phyloP scores from a whole-genome alignment of 2,888 invertebrate species.

The Eristalinus aeneus region DNA sequence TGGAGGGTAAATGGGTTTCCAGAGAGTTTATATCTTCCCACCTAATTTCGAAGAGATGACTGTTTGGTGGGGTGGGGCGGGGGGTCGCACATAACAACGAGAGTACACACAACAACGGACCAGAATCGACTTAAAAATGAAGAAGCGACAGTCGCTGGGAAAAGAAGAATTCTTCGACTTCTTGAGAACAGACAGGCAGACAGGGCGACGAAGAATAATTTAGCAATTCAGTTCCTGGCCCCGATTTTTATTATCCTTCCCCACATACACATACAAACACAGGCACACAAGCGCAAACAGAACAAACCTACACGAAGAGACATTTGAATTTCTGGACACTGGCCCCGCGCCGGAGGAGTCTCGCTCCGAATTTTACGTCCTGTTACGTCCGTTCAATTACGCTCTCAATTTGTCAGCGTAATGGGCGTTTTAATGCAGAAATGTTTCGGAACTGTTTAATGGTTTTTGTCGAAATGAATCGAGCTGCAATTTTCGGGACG shows the following conservation, averaged over 20 bases:
- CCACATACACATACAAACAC: conserved; percentile 23
- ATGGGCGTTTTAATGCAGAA: conserved; percentile 69
- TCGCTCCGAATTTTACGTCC: conserved; percentile 51
- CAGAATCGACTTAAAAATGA: background rate
- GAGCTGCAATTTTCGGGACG: conserved; percentile 67
- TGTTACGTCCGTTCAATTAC: conserved; percentile 61
- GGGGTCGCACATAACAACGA: conserved; percentile 32
- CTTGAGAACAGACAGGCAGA: conserved; percentile 1
- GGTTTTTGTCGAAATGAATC: conserved; percentile 56
- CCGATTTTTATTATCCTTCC: conserved; percentile 55
- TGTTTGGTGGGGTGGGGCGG: background rate
- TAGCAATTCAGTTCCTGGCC: conserved; percentile 63
- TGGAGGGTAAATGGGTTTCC: conserved; percentile 61
- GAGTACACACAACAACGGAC: conserved; percentile 21
- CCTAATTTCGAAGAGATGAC: conserved; percentile 49
- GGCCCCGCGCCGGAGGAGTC: conserved; percentile 10
- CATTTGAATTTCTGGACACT: conserved; percentile 64
- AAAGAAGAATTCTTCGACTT: background rate
- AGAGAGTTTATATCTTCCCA: conserved; percentile 65
- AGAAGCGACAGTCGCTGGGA: background rate
- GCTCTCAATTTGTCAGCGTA: conserved; percentile 66
- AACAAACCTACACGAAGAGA: background rate
- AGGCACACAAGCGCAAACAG: background rate
- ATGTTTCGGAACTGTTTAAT: conserved; percentile 65
- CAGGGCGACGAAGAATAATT: conserved; percentile 36